These are phyloP conservation scores for Copidosoma aretas DNA, from an alignment of 2,888 invertebrate genomes.

Conservation along the genomic window DNA sequence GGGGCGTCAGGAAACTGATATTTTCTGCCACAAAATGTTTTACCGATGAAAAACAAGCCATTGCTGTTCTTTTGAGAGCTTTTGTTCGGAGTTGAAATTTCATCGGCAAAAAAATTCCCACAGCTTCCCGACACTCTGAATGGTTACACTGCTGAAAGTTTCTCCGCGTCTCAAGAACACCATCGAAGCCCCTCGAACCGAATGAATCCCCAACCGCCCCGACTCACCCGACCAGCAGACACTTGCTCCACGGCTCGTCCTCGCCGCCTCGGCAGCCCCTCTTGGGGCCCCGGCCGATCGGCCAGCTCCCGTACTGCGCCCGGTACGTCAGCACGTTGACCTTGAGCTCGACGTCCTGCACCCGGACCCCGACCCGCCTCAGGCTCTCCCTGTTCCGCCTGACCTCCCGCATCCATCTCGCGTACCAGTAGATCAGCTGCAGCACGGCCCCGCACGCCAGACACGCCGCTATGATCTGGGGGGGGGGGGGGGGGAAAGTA, in stretches of 20 bases:
- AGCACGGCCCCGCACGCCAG: conserved; percentile 45
- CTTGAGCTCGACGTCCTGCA: conserved; percentile 56
- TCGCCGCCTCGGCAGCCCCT: conserved; percentile 17
- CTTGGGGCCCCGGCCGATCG: conserved; percentile 39
- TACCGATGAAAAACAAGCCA: no score
- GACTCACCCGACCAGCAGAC: conserved; percentile 1
- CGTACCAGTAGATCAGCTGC: conserved; percentile 48
- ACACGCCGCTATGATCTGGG: conserved; percentile 47
- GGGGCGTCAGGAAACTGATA: no score
- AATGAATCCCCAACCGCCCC: no score
- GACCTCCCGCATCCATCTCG: conserved; percentile 40
- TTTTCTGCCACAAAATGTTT: no score
- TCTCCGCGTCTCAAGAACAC: no score
- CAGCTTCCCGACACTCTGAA: no score
- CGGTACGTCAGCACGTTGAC: conserved; percentile 56
- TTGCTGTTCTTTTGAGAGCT: no score
- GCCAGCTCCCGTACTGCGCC: conserved; percentile 57
- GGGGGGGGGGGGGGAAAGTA: no score
- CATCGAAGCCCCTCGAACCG: no score
- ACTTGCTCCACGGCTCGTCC: conserved; percentile 50
- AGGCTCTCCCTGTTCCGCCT: conserved; percentile 45
- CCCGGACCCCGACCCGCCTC: conserved; percentile 48
- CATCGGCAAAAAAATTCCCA: no score
- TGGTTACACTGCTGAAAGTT: no score
- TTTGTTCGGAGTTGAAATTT: no score